Percentiles rank a stretch among this genome's conserved stretches.
Conservation (phyloP, 1,140 invertebrate species). For the Drosophila watanabei region DNA sequence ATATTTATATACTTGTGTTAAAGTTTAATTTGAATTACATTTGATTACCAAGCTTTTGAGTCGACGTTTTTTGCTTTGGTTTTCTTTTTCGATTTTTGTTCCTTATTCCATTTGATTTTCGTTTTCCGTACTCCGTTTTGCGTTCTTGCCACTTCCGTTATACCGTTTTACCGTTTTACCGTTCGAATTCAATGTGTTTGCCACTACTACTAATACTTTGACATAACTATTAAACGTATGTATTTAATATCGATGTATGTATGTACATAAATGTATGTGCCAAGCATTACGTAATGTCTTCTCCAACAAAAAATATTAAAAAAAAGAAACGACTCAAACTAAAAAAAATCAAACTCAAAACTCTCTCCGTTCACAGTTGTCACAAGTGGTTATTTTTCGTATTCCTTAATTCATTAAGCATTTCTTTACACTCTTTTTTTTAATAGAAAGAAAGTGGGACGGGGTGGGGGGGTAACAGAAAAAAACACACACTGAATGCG, state of each 20-base stretch:
- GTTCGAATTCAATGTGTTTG: slow-evolving; percentile 54
- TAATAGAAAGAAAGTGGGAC: background rate
- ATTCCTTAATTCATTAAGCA: background rate
- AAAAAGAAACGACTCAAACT: slow-evolving; percentile 17
- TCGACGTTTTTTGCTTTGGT: background rate
- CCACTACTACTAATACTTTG: slow-evolving; percentile 43
- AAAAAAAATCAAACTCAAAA: slow-evolving; percentile 33
- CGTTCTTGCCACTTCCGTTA: slow-evolving; percentile 35
- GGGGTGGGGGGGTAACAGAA: slow-evolving; percentile 1
- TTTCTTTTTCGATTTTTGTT: slow-evolving; percentile 23
- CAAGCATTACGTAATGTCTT: slow-evolving; percentile 68
- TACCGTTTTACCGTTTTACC: slow-evolving; percentile 21
- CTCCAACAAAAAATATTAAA: slow-evolving; percentile 24
- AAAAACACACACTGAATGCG: slow-evolving; percentile 9
- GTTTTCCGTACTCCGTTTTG: slow-evolving; percentile 26
- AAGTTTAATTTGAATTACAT: slow-evolving; percentile 6
- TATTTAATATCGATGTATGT: slow-evolving; percentile 57
- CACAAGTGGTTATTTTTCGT: slow-evolving; percentile 9
- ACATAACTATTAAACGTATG: slow-evolving; percentile 47
- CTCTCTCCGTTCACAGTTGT: slow-evolving; percentile 13
- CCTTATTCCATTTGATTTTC: slow-evolving; percentile 7
- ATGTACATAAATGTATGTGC: slow-evolving; percentile 77
- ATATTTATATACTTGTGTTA: slow-evolving; percentile 28
- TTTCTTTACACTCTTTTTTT: background rate
- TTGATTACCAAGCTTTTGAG: slow-evolving; percentile 5